These are phyloP conservation scores for Acrocyrtus sp. DNA, from an alignment of 2,888 invertebrate genomes.

Conservation along the genomic window DNA sequence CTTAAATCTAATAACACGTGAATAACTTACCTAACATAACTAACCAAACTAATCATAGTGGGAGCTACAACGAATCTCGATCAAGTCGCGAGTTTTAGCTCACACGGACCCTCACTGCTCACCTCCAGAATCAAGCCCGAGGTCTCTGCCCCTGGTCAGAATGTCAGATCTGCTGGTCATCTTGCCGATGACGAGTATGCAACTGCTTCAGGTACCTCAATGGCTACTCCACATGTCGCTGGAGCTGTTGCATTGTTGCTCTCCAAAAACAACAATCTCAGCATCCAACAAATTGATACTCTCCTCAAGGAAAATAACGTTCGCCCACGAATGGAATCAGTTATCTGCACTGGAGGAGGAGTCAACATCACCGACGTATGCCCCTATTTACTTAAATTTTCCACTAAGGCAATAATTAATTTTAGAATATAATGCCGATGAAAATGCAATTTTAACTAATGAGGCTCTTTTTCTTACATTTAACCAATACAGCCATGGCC, in stretches of 20 bases:
- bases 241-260: slow-evolving; percentile 37
- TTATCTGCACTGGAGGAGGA: slow-evolving; percentile 43
- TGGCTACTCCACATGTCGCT: slow-evolving; percentile 43
- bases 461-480: background rate
- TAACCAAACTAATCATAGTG: too few species aligned
- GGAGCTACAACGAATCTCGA: slow-evolving; percentile 45
- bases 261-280: slow-evolving; percentile 20
- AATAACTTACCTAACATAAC: too few species aligned
- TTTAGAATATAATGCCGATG: too few species aligned
- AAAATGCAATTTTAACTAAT: background rate
- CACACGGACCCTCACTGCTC: slow-evolving; percentile 29
- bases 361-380: slow-evolving; percentile 44
- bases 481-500: slow-evolving; percentile 40
- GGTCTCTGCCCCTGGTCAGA: slow-evolving; percentile 32
- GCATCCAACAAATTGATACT: slow-evolving; percentile 11
- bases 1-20: too few species aligned
- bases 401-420: background rate
- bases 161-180: slow-evolving; percentile 41
- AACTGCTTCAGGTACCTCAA: slow-evolving; percentile 30
- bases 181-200: slow-evolving; percentile 12
- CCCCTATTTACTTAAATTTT: background rate
- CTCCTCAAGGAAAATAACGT: slow-evolving; percentile 11
- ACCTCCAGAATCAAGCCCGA: slow-evolving; percentile 40
- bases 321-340: slow-evolving; percentile 24
- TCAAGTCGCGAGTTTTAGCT: slow-evolving; percentile 40